A percentile compares a stretch with the other conserved stretches of the same genome.
Evolutionary conservation across 2,797 vertebrate species (phyloP).

Genomic region (Cyprinella venusta): DNA sequence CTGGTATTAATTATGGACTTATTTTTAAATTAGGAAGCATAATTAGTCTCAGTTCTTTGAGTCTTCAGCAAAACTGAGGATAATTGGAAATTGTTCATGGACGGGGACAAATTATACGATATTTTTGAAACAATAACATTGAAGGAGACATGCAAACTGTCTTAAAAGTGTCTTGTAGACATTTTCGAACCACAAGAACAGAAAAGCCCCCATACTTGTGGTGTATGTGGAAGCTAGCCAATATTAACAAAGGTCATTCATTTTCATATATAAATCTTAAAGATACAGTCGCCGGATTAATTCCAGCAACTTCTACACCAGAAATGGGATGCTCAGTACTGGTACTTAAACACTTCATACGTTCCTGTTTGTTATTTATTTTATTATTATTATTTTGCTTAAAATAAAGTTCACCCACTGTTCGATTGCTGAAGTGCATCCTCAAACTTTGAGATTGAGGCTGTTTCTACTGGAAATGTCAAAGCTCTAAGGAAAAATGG

Average conservation of each 20-base stretch:
- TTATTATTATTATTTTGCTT: neutral
- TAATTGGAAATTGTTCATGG: conserved; percentile 13
- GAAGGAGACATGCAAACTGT: neutral
- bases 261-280: conserved; percentile 1
- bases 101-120: conserved; percentile 15
- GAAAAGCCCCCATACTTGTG: neutral
- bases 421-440: neutral
- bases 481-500: neutral
- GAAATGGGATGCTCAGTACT: neutral
- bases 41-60: conserved; percentile 64
- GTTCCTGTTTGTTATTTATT: neutral
- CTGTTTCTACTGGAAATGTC: no score
- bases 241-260: neutral
- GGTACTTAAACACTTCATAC: neutral
- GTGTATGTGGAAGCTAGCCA: neutral
- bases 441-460: no score
- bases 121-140: conserved; percentile 8
- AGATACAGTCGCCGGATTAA: neutral
- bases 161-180: neutral
- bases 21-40: conserved; percentile 63
- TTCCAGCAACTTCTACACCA: neutral
- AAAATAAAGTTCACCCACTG: neutral
- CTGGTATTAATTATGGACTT: conserved; percentile 57
- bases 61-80: conserved; percentile 53
- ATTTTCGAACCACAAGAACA: neutral